Evolutionary conservation across 2,113 vertebrate genomes (phyloP).

Genomic region (Perognathus longimembris): DNA sequence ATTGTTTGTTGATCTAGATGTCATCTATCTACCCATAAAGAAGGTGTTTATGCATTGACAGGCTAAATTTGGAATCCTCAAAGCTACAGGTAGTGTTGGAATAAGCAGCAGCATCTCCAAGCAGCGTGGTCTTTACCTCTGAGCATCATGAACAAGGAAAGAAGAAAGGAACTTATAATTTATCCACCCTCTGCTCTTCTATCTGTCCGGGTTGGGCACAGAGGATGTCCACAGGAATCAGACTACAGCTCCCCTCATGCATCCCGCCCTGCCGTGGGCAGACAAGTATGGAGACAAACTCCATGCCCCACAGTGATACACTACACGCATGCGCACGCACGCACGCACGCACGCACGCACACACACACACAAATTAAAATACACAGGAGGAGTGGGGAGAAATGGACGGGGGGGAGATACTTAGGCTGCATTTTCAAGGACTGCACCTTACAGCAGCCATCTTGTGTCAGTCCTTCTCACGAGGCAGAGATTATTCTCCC

Average conservation of each 20-base stretch:
- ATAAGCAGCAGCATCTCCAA: constrained; percentile 9
- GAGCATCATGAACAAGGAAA: constrained; percentile 15
- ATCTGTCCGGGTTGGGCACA: background rate
- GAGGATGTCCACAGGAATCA: background rate
- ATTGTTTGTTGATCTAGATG: constrained; percentile 61
- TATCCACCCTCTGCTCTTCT: background rate
- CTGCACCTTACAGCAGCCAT: background rate
- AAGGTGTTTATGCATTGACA: constrained; percentile 55
- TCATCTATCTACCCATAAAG: constrained; percentile 67
- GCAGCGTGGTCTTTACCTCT: constrained; percentile 1
- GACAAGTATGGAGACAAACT: background rate
- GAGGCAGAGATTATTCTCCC: background rate
- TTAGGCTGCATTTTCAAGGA: background rate
- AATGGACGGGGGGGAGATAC: background rate
- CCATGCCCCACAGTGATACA: background rate
- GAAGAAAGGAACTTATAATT: constrained; percentile 35
- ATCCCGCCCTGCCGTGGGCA: background rate
- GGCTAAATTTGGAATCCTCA: constrained; percentile 64
- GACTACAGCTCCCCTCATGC: background rate
- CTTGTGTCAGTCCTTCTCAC: background rate
- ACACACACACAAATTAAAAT: no score
- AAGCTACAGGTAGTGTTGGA: constrained; percentile 35
- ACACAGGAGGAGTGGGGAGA: background rate
- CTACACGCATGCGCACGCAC: background rate
- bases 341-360: no score